Evolutionary conservation across 2,797 vertebrate genomes (phyloP), one percentile per base, ranked within the genome.

Genomic region (Acipenser transmontanus): DNA sequence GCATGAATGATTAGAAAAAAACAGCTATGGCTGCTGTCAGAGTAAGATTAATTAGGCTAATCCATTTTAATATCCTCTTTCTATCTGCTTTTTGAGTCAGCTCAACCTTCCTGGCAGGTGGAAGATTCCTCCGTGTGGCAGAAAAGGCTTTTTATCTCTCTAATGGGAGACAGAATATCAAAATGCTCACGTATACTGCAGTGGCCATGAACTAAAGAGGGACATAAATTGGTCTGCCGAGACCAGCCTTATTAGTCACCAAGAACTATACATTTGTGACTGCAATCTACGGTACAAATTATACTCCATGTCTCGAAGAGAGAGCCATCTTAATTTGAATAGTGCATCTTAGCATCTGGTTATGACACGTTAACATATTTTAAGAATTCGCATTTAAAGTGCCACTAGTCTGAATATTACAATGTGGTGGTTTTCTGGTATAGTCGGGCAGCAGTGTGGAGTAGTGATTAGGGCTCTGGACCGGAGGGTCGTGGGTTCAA

Each of bases 21-120:
- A 68, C 79, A 76, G 81, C 78, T 68, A 76, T 78, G 80, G 65
- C 69, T 78, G 74, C 68, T 77, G 78, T 78, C 78, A 75, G 78
- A 83, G 68, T 79, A 85, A 89, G 82, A 89, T 87, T 93, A 93
- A 94, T 92, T 92, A 91, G 81, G 80, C 83, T 78, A 87, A 92
- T 93, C 88, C 87, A 91, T 89, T 92, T 92, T 91, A 91, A 92
- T 85, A 89, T 82, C 75, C 77, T 89, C 71, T 80, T 89, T 76
- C 86, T 79, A 83, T 87, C 82, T 83, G 74, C 78, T 82, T 70
- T 73, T 78, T 69, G 79, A 86, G 80, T 74, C 66, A 77, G 78
- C 72, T 78, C 10, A 74, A 92, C 80, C 84, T 88, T 88, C 82
- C 78, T 84, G 81, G 87, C 86, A 92, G 87, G 88, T 91, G 77